A percentile compares a stretch with the other conserved stretches of the same genome.
Evolutionary conservation across 2,888 invertebrate species (phyloP).

Genomic region (Ypsolopha scabrella): DNA sequence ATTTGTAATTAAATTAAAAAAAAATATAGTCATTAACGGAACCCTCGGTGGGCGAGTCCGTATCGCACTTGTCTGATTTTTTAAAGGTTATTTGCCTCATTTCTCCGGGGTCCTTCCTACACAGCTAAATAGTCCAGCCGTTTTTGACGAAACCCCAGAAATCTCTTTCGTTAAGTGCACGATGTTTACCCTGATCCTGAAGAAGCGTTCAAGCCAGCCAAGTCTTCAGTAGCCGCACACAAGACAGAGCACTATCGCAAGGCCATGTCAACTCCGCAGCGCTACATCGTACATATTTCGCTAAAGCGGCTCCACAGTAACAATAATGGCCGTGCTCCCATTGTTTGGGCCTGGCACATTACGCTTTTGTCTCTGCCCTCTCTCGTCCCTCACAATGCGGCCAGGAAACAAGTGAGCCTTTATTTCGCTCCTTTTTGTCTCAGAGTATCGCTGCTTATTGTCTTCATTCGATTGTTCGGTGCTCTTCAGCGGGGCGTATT

Average conservation of each 20-base stretch:
- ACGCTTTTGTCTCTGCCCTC: conserved; percentile 71
- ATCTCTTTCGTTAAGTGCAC: no score
- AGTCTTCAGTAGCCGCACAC: not conserved
- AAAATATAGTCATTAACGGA: no score
- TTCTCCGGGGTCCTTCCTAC: no score
- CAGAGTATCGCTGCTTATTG: conserved; percentile 73
- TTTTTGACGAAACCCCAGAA: no score
- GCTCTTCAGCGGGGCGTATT: conserved; percentile 69
- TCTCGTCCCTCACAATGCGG: conserved; percentile 70
- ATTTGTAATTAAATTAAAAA: no score
- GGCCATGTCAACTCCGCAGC: conserved; percentile 61
- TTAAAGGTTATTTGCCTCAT: no score
- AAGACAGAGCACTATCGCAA: conserved; percentile 32
- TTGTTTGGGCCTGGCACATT: conserved; percentile 71
- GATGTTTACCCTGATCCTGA: no score
- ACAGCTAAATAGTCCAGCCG: no score
- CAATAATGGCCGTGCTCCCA: conserved; percentile 66
- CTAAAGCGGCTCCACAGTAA: conserved; percentile 65
- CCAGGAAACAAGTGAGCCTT: conserved; percentile 72
- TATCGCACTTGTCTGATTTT: no score
- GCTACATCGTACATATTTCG: conserved; percentile 56
- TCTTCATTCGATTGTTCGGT: conserved; percentile 72
- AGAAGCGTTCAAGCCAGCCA: no score
- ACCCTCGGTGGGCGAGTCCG: no score
- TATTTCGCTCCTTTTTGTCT: conserved; percentile 73